Evolutionary conservation across 53 echinoderm and acorn worm species (phyloP).

Genomic region (Echinarachnius parma): DNA sequence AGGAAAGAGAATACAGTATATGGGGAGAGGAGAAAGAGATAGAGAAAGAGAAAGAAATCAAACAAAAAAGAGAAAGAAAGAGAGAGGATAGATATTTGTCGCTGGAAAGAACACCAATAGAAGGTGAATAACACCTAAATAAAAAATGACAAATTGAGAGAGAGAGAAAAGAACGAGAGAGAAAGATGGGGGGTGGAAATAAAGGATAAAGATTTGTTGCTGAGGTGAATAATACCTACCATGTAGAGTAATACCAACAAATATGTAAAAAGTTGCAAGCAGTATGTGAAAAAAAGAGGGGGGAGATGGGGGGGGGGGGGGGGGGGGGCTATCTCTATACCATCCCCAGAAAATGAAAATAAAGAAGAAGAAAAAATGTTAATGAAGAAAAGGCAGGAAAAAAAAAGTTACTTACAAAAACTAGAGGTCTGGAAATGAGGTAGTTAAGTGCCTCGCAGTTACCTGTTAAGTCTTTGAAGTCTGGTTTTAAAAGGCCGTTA

Average conservation of each 20-base stretch:
- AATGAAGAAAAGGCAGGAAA: background rate
- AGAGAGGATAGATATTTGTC: too few species aligned
- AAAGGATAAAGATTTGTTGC: too few species aligned
- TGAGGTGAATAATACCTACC: too few species aligned
- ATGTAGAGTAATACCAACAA: too few species aligned
- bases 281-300: too few species aligned
- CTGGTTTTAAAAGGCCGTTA: background rate
- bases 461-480: constrained; percentile 27
- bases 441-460: constrained; percentile 9
- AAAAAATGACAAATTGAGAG: background rate
- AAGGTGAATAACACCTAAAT: background rate
- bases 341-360: background rate
- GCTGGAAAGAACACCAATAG: background rate
- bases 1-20: too few species aligned
- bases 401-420: background rate
- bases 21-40: background rate
- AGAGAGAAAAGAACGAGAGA: background rate
- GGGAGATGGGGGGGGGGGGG: background rate
- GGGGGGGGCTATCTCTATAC: too few species aligned
- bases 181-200: background rate
- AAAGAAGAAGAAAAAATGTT: background rate
- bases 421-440: background rate
- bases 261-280: too few species aligned
- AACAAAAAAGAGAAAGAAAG: too few species aligned
- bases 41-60: background rate